Evolutionary conservation across 2,888 invertebrate species (phyloP).

Genomic region (Quadroppia sp.): DNA sequence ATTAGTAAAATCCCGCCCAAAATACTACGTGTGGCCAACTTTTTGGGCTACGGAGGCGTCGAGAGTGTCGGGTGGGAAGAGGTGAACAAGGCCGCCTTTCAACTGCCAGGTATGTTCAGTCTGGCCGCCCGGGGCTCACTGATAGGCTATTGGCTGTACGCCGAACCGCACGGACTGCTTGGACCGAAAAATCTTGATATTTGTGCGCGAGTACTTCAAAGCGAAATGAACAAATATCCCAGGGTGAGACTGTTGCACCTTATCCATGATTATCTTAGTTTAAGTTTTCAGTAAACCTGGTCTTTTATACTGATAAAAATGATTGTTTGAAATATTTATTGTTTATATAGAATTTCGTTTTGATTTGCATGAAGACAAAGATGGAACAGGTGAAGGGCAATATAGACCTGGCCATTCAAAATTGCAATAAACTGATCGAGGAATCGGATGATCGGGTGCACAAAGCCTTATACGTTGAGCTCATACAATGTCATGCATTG

Average conservation of each 20-base stretch:
- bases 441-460: neutral
- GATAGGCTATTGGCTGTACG: neutral
- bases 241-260: neutral
- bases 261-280: neutral
- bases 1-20: slow-evolving; percentile 15
- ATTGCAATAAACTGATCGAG: too few relatives aligned
- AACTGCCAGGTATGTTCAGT: neutral
- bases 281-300: neutral
- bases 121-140: neutral
- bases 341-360: too few relatives aligned
- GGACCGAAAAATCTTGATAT: neutral
- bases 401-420: neutral
- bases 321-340: too few relatives aligned
- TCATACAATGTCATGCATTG: neutral
- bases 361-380: neutral
- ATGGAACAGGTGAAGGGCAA: neutral
- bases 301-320: too few relatives aligned
- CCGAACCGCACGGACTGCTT: neutral
- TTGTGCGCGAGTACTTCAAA: neutral
- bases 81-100: neutral
- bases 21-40: neutral
- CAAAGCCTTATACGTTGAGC: neutral
- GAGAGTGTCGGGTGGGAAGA: neutral
- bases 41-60: neutral
- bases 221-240: neutral